These are phyloP conservation scores for Uropsilus gracilis DNA, from an alignment of 2,113 vertebrate genomes.

Conservation along the genomic window DNA sequence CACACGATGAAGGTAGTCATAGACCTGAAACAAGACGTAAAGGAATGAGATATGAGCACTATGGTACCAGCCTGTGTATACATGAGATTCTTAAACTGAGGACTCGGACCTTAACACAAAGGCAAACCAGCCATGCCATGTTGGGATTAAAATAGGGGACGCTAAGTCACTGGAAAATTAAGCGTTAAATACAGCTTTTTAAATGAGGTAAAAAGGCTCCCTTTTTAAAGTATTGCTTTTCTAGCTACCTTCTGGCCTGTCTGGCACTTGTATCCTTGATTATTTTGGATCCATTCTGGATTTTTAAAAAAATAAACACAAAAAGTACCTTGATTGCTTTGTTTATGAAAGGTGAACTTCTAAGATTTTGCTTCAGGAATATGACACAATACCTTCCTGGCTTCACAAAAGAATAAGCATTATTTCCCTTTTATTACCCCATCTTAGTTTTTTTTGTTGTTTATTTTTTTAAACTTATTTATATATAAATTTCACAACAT, in stretches of 20 bases:
- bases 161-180: constrained; percentile 51
- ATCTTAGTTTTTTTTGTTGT: no score
- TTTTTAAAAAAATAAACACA: constrained; percentile 83
- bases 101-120: background rate
- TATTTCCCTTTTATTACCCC: background rate
- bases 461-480: no score
- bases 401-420: background rate
- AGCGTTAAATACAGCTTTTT: constrained; percentile 59
- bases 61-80: background rate
- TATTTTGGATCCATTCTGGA: constrained; percentile 81
- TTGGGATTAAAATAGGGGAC: constrained; percentile 46
- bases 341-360: background rate
- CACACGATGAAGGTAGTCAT: constrained; percentile 41
- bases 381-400: background rate
- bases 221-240: constrained; percentile 78
- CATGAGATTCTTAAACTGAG: background rate
- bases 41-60: background rate
- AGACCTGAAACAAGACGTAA: constrained; percentile 41
- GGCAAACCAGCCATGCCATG: background rate
- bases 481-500: no score
- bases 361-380: background rate
- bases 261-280: constrained; percentile 78
- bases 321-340: constrained; percentile 69
- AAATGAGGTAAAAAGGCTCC: constrained; percentile 59
- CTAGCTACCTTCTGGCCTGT: constrained; percentile 80